Percentiles rank a stretch among this genome's conserved stretches.
These are phyloP conservation scores for Notoglanidium macrostoma DNA, from an alignment of 2,797 vertebrate genomes.

Conservation along the genomic window DNA sequence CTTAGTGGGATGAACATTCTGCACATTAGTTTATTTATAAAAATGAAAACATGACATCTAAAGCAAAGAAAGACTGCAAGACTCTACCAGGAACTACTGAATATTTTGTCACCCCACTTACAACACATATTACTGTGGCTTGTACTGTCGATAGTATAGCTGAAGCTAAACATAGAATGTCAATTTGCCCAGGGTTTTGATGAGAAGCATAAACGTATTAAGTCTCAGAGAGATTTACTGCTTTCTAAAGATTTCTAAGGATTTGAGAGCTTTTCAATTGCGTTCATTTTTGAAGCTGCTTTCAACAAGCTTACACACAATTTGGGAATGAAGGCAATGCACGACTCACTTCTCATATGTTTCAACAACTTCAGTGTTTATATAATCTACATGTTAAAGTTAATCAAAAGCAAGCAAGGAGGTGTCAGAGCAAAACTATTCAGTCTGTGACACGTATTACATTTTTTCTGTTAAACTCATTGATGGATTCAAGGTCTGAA, in stretches of 20 bases:
- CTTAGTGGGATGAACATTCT: neutral
- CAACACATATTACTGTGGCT: neutral
- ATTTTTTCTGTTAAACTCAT: too few species aligned
- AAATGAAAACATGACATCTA: neutral
- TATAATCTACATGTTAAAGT: neutral
- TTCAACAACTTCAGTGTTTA: neutral
- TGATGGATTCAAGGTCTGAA: neutral
- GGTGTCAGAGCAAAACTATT: neutral
- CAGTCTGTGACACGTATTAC: neutral
- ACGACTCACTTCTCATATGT: neutral
- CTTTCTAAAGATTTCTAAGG: neutral
- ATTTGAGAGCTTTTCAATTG: neutral
- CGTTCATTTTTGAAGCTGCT: neutral
- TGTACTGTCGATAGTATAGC: neutral
- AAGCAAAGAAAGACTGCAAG: neutral
- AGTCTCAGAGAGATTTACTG: too few species aligned
- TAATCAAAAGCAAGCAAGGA: neutral
- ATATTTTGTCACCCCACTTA: neutral
- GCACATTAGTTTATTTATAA: neutral
- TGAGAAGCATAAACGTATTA: neutral
- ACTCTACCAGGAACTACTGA: neutral
- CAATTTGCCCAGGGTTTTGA: neutral
- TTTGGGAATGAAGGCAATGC: neutral
- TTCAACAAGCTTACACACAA: neutral
- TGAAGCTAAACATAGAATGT: neutral